Evolutionary conservation across 2,888 invertebrate genomes (phyloP).

Genomic region (Slavum lentiscoides): DNA sequence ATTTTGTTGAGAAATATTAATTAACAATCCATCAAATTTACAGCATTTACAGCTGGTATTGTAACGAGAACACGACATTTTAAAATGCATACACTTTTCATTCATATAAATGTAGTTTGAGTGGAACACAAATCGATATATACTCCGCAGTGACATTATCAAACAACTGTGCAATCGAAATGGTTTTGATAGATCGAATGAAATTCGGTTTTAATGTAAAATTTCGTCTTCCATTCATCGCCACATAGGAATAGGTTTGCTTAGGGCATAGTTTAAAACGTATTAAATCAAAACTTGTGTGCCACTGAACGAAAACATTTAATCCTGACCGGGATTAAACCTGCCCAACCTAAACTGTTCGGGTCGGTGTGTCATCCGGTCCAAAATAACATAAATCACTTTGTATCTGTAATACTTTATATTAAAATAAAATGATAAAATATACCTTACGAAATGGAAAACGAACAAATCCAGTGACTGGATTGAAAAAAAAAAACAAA

Average conservation of each 20-base stretch:
- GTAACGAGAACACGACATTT: too few relatives aligned
- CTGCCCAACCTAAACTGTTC: constrained; percentile 20
- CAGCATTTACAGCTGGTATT: too few relatives aligned
- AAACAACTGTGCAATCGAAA: not conserved
- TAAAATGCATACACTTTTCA: too few relatives aligned
- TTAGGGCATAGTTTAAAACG: not conserved
- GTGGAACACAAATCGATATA: too few relatives aligned
- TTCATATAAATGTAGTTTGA: too few relatives aligned
- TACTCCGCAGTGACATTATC: not conserved
- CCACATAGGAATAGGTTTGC: not conserved
- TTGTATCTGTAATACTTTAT: not conserved
- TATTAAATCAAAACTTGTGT: constrained; percentile 41
- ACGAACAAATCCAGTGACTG: not conserved
- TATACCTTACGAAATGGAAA: not conserved
- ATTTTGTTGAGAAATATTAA: too few relatives aligned
- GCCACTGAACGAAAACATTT: not conserved
- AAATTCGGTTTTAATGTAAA: not conserved
- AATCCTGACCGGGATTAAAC: constrained; percentile 35
- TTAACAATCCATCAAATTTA: too few relatives aligned
- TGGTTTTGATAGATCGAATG: not conserved
- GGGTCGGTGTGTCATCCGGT: constrained; percentile 17
- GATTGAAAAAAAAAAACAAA: not conserved
- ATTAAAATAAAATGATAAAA: constrained; percentile 30
- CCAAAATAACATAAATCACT: constrained; percentile 36
- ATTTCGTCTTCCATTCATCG: not conserved